These are phyloP conservation scores for Aplysia californica DNA, from an alignment of 1,140 invertebrate species.

Conservation along the genomic window DNA sequence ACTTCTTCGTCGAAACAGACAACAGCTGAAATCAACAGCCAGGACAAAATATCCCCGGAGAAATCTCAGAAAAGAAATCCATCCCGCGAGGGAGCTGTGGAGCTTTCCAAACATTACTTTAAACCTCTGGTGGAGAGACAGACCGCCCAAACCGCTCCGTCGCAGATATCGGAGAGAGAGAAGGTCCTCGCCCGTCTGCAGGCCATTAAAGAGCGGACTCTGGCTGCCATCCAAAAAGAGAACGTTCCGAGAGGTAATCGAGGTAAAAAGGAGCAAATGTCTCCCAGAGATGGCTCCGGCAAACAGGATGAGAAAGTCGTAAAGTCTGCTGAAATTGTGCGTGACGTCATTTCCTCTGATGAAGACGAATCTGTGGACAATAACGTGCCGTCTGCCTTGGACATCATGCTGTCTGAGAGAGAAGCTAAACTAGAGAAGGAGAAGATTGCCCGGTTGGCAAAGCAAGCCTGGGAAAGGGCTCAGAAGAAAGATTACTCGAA, in stretches of 20 bases:
- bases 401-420: constrained; percentile 20
- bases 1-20: not conserved
- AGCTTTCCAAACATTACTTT: constrained; percentile 6
- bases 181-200: constrained; percentile 18
- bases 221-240: constrained; percentile 20
- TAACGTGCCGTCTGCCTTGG: too few species aligned
- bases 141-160: not conserved
- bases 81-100: not conserved
- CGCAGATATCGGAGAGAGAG: constrained; percentile 8
- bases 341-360: constrained; percentile 1
- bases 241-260: not conserved
- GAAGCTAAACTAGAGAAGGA: constrained; percentile 26
- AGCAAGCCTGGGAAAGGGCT: constrained; percentile 29
- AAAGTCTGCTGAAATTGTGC: constrained; percentile 20
- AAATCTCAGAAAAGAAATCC: not conserved
- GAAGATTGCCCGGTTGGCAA: constrained; percentile 23
- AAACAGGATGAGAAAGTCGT: constrained; percentile 22
- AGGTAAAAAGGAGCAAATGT: not conserved
- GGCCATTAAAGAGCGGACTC: constrained; percentile 23
- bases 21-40: too few species aligned
- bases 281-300: too few species aligned
- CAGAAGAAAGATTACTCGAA: constrained; percentile 7
- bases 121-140: constrained; percentile 5
- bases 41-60: not conserved
- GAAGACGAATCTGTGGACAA: not conserved